These are phyloP conservation scores for Cataglyphis cursor DNA, from an alignment of 2,888 invertebrate genomes.

Conservation along the genomic window DNA sequence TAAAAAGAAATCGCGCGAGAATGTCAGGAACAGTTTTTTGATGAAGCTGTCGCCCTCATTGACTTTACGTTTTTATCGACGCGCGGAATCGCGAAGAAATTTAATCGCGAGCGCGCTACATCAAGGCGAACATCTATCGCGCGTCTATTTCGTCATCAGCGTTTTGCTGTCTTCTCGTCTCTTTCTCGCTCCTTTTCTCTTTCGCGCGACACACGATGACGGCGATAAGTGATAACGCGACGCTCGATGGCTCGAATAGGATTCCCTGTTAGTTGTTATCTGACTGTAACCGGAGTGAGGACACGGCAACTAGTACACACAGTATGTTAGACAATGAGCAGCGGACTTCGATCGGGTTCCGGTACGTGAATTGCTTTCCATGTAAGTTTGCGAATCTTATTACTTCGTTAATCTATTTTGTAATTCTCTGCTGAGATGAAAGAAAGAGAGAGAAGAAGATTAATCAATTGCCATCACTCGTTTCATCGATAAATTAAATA, in stretches of 20 bases:
- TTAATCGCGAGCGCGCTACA: conserved; percentile 24
- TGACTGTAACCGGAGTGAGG: conserved; percentile 55
- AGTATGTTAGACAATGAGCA: conserved; percentile 56
- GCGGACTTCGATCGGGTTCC: conserved; percentile 52
- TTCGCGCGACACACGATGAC: not conserved
- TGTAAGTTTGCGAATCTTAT: conserved; percentile 35
- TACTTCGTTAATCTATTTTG: not conserved
- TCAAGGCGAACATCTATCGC: not conserved
- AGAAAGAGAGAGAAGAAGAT: not conserved
- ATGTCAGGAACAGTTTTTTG: not conserved
- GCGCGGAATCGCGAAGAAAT: conserved; percentile 19
- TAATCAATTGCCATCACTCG: not conserved
- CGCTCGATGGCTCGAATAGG: conserved; percentile 64
- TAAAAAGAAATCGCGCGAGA: conserved; percentile 3
- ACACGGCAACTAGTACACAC: conserved; percentile 49
- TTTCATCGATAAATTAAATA: conserved; percentile 9
- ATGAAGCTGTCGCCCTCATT: not conserved
- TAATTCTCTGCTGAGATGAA: not conserved
- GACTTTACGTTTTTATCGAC: conserved; percentile 25
- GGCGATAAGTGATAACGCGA: conserved; percentile 72
- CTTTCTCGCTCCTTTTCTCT: not conserved
- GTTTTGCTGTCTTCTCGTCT: not conserved
- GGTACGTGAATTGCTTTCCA: conserved; percentile 45
- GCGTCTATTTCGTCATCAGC: conserved; percentile 5
- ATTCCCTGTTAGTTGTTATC: conserved; percentile 73